Base-by-base conservation (phyloP, 2,888 invertebrate species). In the Antheraea yamamai region DNA sequence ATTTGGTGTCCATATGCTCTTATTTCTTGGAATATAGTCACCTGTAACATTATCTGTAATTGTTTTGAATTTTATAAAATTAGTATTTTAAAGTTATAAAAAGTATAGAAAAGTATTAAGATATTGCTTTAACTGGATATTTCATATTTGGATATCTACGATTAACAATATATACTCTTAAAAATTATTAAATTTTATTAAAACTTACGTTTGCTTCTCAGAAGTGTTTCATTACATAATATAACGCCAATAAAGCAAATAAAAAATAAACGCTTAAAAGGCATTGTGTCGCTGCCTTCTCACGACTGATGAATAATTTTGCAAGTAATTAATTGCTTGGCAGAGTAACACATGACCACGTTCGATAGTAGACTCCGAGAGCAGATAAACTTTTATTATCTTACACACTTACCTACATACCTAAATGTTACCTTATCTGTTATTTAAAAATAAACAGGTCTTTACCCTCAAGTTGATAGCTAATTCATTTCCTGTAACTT, bases 341-440 rank as follows among this genome's bases (percentile, higher is more conserved):
- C 35, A 51, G 39, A 75, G 74, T 81, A 80, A 79, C 79, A 79
- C 83, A 79, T 80, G 81, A 81, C 83, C 80, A 78, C 47, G 61
- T 55, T 73, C 76, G 78, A 79, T 81, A 82, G 79, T 77, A 76
- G 75, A 72, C 30, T 64, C 52, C 73, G 39, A 61, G 72, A 76
- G 61, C 58, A 64, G 78, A 79, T 76, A 77, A 70, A 75, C 35
- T 73, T 73, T 76, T 75, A 75, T 77, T 78, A 78, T 80, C 73
- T 73, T 66, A 70, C 72, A 72, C 71, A 75, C 35, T 78, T 78
- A 79, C 77, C 72, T 78, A 83, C 70, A 73, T 75, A 76, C 66
- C 73, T 70, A 70, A 72, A 75, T 77, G 55, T 47, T 52, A 75
- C 68, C 73, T 73, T 77, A 78, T 78, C 73, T 77, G 68, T 8